Conservation (phyloP, 2,797 vertebrate genomes). For the Takifugu ocellatus region DNA sequence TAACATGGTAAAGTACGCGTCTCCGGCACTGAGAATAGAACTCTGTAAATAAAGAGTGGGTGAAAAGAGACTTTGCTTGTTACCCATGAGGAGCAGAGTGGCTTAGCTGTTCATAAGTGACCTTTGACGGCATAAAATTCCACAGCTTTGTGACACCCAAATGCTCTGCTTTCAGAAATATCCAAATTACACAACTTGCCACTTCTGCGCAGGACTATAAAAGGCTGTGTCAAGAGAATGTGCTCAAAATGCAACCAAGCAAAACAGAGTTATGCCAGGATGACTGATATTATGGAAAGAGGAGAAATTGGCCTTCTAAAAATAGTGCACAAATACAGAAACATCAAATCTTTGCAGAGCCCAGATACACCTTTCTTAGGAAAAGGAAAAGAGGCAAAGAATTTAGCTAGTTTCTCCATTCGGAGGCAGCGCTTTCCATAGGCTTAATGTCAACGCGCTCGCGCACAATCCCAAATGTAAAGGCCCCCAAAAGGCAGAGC, state of each 20-base stretch:
- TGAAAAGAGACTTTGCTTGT: constrained; percentile 11
- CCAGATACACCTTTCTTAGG: constrained; percentile 46
- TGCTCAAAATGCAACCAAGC: constrained; percentile 64
- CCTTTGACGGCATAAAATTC: constrained; percentile 49
- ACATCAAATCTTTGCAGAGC: constrained; percentile 54
- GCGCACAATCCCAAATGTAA: too few species aligned
- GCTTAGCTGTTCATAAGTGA: constrained; percentile 38
- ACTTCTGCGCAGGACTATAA: constrained; percentile 60
- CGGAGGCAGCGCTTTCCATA: too few species aligned
- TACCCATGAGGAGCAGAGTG: constrained; percentile 12
- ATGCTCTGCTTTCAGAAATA: constrained; percentile 61
- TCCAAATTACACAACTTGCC: constrained; percentile 62
- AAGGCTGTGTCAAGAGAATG: constrained; percentile 60
- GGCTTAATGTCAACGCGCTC: too few species aligned
- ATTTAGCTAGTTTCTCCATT: not conserved
- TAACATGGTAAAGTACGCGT: too few species aligned
- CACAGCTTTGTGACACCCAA: constrained; percentile 36
- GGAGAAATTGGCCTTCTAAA: constrained; percentile 58
- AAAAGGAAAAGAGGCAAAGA: constrained; percentile 1
- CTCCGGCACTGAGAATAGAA: too few species aligned
- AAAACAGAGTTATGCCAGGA: constrained; percentile 64
- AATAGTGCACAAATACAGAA: constrained; percentile 58
- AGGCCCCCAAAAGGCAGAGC: not conserved
- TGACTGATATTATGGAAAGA: constrained; percentile 65
- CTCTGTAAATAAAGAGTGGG: not conserved